phyloP scores from a whole-genome alignment of 2,113 vertebrate species.

The Psettodes erumei region DNA sequence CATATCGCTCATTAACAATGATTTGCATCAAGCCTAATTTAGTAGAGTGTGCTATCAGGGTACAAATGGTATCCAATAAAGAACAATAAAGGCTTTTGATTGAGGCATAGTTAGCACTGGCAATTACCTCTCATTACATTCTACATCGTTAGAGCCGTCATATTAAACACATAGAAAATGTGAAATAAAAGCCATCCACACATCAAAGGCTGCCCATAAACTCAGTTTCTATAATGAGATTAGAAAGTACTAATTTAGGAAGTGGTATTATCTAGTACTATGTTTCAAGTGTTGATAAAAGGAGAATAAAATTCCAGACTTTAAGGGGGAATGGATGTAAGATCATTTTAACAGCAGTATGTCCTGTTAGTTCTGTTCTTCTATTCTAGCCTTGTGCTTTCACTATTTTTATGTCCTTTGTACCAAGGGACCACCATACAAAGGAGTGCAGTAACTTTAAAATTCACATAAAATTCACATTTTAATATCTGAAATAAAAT shows the following conservation, averaged over 20 bases:
- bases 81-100: slow-evolving; percentile 75
- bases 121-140: slow-evolving; percentile 75
- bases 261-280: slow-evolving; percentile 6
- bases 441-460: not conserved
- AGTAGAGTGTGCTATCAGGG: slow-evolving; percentile 71
- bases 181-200: slow-evolving; percentile 59
- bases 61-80: slow-evolving; percentile 75
- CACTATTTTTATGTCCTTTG: not conserved
- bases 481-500: not conserved
- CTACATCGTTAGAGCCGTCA: slow-evolving; percentile 66
- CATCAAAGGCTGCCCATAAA: slow-evolving; percentile 58
- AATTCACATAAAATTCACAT: not conserved
- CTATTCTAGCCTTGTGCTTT: slow-evolving; percentile 26
- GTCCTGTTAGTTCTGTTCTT: slow-evolving; percentile 37
- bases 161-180: slow-evolving; percentile 74
- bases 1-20: slow-evolving; percentile 74
- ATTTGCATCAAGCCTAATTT: slow-evolving; percentile 77
- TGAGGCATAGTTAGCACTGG: slow-evolving; percentile 53
- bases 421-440: not conserved
- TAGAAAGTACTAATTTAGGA: slow-evolving; percentile 48
- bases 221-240: slow-evolving; percentile 32
- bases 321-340: slow-evolving; percentile 15
- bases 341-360: slow-evolving; percentile 18
- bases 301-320: slow-evolving; percentile 6
- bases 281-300: slow-evolving; percentile 18